Conservation (phyloP, 2,113 vertebrate species). For the Gymnocephalus cernua region DNA sequence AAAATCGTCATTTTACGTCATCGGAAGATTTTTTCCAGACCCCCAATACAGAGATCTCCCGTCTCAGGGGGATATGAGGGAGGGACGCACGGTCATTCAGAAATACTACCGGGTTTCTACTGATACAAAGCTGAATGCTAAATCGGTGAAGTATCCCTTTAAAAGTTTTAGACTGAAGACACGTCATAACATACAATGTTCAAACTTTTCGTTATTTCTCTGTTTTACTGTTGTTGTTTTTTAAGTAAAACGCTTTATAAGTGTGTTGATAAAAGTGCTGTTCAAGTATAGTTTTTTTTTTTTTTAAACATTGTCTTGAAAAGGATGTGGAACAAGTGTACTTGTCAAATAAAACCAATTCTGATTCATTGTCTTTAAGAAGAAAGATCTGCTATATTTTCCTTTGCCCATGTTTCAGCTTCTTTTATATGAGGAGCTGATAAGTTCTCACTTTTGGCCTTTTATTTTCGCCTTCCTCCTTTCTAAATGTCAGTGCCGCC, state of each 20-base stretch:
- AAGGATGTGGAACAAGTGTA: not conserved
- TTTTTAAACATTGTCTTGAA: not conserved
- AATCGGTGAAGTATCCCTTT: too few species aligned
- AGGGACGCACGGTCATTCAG: too few species aligned
- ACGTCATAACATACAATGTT: not conserved
- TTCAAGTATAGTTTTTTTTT: not conserved
- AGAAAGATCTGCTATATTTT: slow-evolving; percentile 14
- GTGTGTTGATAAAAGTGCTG: not conserved
- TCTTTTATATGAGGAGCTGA: slow-evolving; percentile 60
- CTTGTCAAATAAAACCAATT: slow-evolving; percentile 25
- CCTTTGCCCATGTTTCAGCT: slow-evolving; percentile 36
- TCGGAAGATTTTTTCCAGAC: too few species aligned
- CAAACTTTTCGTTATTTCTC: not conserved
- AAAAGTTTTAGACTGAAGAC: slow-evolving; percentile 18
- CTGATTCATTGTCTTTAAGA: not conserved
- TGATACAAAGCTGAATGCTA: too few species aligned
- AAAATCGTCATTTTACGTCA: too few species aligned
- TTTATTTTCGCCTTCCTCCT: slow-evolving; percentile 68
- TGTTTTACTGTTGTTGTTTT: not conserved
- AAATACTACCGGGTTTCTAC: too few species aligned
- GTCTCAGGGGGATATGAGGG: too few species aligned
- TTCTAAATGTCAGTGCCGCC: slow-evolving; percentile 77
- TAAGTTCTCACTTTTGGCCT: slow-evolving; percentile 68
- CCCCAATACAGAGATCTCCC: too few species aligned
- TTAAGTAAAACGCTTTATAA: not conserved